These are phyloP conservation scores for Arctocebus calabarensis DNA, from an alignment of 2,797 vertebrate species.

Conservation along the genomic window DNA sequence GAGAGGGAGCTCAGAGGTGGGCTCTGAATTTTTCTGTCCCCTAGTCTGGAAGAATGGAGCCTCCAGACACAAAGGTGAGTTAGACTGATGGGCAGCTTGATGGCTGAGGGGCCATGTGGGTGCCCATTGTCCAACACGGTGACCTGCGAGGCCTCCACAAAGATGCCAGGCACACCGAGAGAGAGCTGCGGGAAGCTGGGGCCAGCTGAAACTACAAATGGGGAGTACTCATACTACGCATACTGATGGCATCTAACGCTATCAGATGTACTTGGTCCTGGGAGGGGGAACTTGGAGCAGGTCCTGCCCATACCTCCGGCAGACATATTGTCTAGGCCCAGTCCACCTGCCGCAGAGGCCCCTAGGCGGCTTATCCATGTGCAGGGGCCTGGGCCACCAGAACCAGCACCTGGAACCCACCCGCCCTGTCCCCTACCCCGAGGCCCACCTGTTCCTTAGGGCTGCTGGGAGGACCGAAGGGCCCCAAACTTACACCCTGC, in stretches of 20 bases:
- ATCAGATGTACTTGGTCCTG: too few relatives aligned
- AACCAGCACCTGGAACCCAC: too few relatives aligned
- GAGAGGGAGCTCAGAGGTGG: fast-evolving
- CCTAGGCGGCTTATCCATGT: fast-evolving
- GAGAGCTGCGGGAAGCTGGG: not conserved
- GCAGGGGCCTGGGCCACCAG: not conserved
- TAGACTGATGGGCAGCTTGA: not conserved
- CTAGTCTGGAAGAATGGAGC: not conserved
- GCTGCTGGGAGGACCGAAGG: not conserved
- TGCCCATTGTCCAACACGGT: not conserved
- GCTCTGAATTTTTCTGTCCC: not conserved
- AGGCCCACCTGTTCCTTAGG: not conserved
- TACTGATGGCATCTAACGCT: fast-evolving
- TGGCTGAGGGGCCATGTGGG: not conserved
- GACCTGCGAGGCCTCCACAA: not conserved
- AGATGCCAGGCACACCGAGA: fast-evolving
- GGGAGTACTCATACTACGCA: not conserved
- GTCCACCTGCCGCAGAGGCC: fast-evolving
- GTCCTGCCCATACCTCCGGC: fast-evolving
- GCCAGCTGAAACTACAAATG: not conserved
- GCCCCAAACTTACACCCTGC: not conserved
- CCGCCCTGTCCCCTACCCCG: too few relatives aligned
- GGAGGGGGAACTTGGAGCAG: too few relatives aligned
- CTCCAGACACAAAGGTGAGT: not conserved
- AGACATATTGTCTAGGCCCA: not conserved